phyloP scores from a whole-genome alignment of 2,888 invertebrate species.

The Polydrusus pterygomalis region DNA sequence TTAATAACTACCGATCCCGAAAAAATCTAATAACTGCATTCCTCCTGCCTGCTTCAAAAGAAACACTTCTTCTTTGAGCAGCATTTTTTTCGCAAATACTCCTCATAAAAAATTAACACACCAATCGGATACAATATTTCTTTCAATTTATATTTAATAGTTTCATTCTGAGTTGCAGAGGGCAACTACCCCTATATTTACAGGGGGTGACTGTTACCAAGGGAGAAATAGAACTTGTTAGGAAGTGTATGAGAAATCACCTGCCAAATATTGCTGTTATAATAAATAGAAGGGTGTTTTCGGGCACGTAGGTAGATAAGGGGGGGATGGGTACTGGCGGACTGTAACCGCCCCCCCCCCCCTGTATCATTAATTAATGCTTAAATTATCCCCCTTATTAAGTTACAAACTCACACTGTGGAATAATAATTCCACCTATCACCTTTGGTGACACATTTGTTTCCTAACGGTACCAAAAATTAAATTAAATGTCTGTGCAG shows the following conservation, averaged over 20 bases:
- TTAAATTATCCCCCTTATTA: too few relatives aligned
- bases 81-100: conserved; percentile 21
- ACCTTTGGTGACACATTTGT: not conserved
- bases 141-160: conserved; percentile 68
- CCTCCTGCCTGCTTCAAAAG: not conserved
- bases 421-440: too few relatives aligned
- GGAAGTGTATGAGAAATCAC: conserved; percentile 29
- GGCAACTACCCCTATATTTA: conserved; percentile 29
- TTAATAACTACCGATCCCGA: too few relatives aligned
- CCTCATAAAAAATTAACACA: conserved; percentile 61
- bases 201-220: conserved; percentile 29
- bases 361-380: too few relatives aligned
- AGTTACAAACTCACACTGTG: too few relatives aligned
- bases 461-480: conserved; percentile 9
- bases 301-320: too few relatives aligned
- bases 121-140: conserved; percentile 67
- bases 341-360: too few relatives aligned
- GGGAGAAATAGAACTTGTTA: conserved; percentile 36
- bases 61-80: conserved; percentile 31
- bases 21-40: too few relatives aligned
- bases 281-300: conserved; percentile 5
- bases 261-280: conserved; percentile 30
- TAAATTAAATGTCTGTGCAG: not conserved
- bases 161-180: conserved; percentile 59
- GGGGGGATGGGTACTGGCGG: too few relatives aligned